Conservation (phyloP, 2,797 vertebrate genomes). For the Momotus momota region DNA sequence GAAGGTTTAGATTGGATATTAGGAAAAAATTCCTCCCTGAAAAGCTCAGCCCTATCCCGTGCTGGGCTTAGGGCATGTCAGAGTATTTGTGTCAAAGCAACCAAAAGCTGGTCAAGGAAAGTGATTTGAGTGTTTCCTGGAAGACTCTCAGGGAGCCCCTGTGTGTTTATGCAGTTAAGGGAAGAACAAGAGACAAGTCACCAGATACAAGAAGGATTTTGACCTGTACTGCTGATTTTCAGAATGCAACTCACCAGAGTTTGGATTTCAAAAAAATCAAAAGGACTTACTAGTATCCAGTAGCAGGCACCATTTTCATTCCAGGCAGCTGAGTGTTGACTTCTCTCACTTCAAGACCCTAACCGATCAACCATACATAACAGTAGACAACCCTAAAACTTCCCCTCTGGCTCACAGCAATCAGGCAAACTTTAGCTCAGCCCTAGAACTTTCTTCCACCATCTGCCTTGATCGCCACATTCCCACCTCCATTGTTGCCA, state of each 20-base stretch:
- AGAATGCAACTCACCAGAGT: not conserved
- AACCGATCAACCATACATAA: not conserved
- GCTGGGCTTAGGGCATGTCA: not conserved
- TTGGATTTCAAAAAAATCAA: not conserved
- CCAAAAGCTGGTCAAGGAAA: not conserved
- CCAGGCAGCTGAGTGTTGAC: not conserved
- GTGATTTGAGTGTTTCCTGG: not conserved
- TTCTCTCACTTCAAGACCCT: not conserved
- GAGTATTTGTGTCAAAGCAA: not conserved
- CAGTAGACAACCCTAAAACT: not conserved
- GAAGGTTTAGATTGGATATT: too few relatives aligned
- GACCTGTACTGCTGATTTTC: not conserved
- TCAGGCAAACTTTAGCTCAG: not conserved
- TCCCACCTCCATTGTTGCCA: not conserved
- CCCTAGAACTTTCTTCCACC: not conserved
- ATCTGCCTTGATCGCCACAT: not conserved
- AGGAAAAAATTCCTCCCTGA: too few relatives aligned
- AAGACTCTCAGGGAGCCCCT: not conserved
- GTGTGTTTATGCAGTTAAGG: not conserved
- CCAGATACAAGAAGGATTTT: not conserved
- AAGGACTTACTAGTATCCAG: not conserved
- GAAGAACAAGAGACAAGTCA: not conserved
- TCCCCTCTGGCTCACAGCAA: not conserved
- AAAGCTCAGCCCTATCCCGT: not conserved
- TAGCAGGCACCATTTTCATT: not conserved